These are phyloP conservation scores for Synanthedon andrenaeformis DNA, from an alignment of 2,888 invertebrate species.

Conservation along the genomic window DNA sequence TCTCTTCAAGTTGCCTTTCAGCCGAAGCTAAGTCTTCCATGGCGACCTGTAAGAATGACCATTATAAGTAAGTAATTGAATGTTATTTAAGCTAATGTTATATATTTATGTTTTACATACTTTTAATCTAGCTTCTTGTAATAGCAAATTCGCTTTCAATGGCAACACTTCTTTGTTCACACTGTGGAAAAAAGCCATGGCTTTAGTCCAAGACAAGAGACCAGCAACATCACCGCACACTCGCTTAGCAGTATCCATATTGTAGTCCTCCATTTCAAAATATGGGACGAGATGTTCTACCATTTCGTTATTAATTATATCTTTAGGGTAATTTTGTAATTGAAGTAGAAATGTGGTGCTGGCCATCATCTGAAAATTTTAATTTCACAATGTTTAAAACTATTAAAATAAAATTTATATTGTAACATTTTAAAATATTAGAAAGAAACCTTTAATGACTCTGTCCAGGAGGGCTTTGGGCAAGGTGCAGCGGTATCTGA, in stretches of 20 bases:
- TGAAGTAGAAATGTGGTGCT: conserved; percentile 92
- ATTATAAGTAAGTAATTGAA: background rate
- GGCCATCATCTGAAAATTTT: conserved; percentile 84
- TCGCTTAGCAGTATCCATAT: conserved; percentile 94
- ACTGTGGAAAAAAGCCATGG: conserved; percentile 94
- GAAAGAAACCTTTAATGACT: conserved; percentile 83
- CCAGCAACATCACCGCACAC: conserved; percentile 98
- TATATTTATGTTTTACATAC: conserved; percentile 32
- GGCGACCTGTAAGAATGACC: conserved; percentile 70
- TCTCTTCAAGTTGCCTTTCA: conserved; percentile 88
- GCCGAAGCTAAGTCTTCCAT: conserved; percentile 91
- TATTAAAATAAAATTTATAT: background rate
- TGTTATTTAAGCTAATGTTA: background rate
- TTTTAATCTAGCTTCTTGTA: conserved; percentile 91
- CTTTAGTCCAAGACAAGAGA: conserved; percentile 94
- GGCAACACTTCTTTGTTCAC: conserved; percentile 97
- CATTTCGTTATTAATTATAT: conserved; percentile 97
- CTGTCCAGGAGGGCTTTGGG: conserved; percentile 96
- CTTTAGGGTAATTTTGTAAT: conserved; percentile 95
- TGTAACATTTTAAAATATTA: background rate
- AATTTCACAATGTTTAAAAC: background rate
- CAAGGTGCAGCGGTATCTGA: conserved; percentile 85
- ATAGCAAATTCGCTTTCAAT: conserved; percentile 88
- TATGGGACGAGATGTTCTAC: conserved; percentile 93
- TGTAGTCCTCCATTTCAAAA: conserved; percentile 96